Evolutionary conservation across 2,113 vertebrate species (phyloP).

Genomic region (Prionailurus viverrinus): DNA sequence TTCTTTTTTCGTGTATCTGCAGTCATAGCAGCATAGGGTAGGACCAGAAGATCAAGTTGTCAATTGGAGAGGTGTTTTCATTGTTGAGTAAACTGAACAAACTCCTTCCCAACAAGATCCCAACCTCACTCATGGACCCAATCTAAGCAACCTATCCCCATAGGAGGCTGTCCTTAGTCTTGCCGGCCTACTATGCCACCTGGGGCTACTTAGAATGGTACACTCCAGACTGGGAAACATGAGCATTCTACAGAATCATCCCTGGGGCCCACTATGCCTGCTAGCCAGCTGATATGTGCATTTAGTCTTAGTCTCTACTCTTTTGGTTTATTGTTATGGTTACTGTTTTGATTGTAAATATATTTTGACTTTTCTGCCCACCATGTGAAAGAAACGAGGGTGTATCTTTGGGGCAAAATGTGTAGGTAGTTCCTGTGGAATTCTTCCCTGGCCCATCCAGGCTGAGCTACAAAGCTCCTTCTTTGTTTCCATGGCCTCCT

Average conservation of each 20-base stretch:
- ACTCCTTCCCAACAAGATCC: not conserved
- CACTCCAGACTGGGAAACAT: not conserved
- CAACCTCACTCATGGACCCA: not conserved
- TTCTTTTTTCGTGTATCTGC: conserved; percentile 15
- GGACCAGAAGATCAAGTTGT: not conserved
- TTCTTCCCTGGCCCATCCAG: not conserved
- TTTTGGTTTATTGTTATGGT: not conserved
- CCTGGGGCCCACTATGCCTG: no score
- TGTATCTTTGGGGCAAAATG: not conserved
- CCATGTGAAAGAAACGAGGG: not conserved
- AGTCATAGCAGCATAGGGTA: not conserved
- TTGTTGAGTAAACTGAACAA: not conserved
- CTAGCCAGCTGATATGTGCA: not conserved
- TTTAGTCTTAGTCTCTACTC: not conserved
- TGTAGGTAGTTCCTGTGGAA: not conserved
- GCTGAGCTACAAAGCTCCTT: not conserved
- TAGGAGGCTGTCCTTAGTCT: not conserved
- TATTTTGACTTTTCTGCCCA: not conserved
- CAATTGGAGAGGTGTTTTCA: not conserved
- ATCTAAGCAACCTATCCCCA: not conserved
- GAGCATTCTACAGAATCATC: not conserved
- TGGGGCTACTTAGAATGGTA: not conserved
- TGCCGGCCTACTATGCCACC: not conserved
- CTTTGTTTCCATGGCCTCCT: not conserved
- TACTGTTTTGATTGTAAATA: not conserved